Conservation (phyloP, 1,140 invertebrate genomes). For the Ceratina australensis region DNA sequence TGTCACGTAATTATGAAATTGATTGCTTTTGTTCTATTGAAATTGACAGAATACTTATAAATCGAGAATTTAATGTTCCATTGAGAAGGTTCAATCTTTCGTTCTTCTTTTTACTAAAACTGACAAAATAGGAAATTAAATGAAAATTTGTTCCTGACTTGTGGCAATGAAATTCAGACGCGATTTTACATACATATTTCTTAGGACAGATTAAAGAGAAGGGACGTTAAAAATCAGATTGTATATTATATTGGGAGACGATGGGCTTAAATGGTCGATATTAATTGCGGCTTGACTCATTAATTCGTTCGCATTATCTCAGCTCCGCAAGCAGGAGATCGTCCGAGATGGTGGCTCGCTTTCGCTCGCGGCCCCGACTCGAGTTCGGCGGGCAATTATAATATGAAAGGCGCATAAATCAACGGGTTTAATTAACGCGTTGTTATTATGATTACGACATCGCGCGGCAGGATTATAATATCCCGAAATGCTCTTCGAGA, state of each 20-base stretch:
- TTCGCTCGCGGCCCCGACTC: constrained; percentile 61
- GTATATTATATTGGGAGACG: constrained; percentile 43
- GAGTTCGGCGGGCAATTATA: constrained; percentile 78
- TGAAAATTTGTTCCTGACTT: no score
- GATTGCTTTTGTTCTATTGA: no score
- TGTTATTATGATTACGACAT: constrained; percentile 77
- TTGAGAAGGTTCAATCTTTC: no score
- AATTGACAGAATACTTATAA: no score
- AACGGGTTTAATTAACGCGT: constrained; percentile 77
- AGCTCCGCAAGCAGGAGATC: constrained; percentile 66
- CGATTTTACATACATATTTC: neutral
- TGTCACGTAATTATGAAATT: no score
- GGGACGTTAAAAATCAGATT: constrained; percentile 14
- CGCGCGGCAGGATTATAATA: constrained; percentile 68
- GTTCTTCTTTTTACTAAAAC: no score
- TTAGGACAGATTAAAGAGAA: constrained; percentile 8
- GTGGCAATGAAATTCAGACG: neutral
- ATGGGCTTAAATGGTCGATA: constrained; percentile 57
- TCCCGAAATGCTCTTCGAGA: constrained; percentile 50
- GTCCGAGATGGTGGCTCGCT: constrained; percentile 57
- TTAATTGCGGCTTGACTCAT: constrained; percentile 75
- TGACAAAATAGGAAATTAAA: no score
- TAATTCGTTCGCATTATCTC: constrained; percentile 75
- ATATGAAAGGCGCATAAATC: constrained; percentile 79
- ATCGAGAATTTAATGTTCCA: no score